A percentile compares a stretch with the other conserved stretches of the same genome.
These are phyloP conservation scores for Mugil cephalus DNA, from an alignment of 2,113 vertebrate genomes.

Conservation along the genomic window DNA sequence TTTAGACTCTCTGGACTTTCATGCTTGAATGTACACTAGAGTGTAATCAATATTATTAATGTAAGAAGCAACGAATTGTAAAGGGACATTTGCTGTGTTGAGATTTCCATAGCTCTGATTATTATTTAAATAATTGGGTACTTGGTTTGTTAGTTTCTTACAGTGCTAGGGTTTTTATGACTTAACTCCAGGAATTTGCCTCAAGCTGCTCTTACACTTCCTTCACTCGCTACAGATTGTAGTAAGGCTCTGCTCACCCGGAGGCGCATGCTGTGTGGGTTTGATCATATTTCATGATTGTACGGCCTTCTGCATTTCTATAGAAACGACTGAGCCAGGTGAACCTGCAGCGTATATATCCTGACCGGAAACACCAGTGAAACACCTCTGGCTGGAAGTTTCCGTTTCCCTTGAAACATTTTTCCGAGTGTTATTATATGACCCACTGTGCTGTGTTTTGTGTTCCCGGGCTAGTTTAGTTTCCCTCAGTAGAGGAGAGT, in stretches of 20 bases:
- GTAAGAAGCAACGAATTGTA: constrained; percentile 60
- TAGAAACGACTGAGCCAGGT: constrained; percentile 21
- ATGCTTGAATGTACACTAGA: constrained; percentile 77
- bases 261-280: constrained; percentile 48
- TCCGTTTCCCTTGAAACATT: constrained; percentile 28
- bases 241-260: constrained; percentile 9
- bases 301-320: constrained; percentile 32
- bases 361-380: not conserved
- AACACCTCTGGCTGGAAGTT: constrained; percentile 7
- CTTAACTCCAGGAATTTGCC: constrained; percentile 58
- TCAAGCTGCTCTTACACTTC: constrained; percentile 44
- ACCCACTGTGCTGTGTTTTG: constrained; percentile 57
- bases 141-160: constrained; percentile 44
- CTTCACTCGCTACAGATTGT: constrained; percentile 23
- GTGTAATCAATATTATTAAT: constrained; percentile 32
- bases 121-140: constrained; percentile 37
- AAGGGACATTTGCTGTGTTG: constrained; percentile 32
- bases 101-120: constrained; percentile 13
- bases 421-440: constrained; percentile 34
- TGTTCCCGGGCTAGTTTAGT: constrained; percentile 16
- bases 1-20: constrained; percentile 44
- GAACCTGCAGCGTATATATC: constrained; percentile 8
- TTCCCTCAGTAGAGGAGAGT: constrained; percentile 1
- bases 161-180: constrained; percentile 30
- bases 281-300: constrained; percentile 48